Evolutionary conservation across 2,113 vertebrate genomes (phyloP).

Genomic region (Smithornis capensis): DNA sequence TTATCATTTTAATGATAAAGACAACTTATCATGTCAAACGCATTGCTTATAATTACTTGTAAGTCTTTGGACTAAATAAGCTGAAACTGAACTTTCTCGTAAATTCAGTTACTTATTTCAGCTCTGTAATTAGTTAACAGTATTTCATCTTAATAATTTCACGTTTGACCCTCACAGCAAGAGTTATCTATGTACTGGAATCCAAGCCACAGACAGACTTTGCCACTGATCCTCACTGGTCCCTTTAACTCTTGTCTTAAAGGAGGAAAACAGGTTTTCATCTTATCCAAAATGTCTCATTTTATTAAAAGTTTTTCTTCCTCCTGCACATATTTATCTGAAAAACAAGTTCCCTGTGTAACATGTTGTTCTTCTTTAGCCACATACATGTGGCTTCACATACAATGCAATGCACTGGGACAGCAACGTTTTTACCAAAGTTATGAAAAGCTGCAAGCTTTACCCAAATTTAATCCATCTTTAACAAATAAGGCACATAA

Average conservation of each 20-base stretch:
- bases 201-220: background rate
- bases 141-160: background rate
- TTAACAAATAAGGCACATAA: background rate
- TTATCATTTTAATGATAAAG: constrained; percentile 70
- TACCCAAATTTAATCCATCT: background rate
- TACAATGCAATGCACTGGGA: background rate
- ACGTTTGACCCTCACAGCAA: background rate
- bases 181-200: background rate
- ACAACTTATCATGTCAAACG: constrained; percentile 60
- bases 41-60: constrained; percentile 57
- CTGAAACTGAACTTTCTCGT: background rate
- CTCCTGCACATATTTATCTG: background rate
- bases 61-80: constrained; percentile 54
- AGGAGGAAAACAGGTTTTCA: background rate
- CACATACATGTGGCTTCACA: rapidly evolving
- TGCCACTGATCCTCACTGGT: background rate
- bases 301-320: background rate
- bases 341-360: background rate
- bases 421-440: background rate
- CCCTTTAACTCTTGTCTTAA: background rate
- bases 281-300: background rate
- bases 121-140: background rate
- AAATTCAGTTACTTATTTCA: constrained; percentile 24
- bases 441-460: background rate
- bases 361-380: background rate